A percentile compares a stretch with the other conserved stretches of the same genome.
These are phyloP conservation scores for Naja naja DNA, from an alignment of 2,113 vertebrate species.

Conservation along the genomic window DNA sequence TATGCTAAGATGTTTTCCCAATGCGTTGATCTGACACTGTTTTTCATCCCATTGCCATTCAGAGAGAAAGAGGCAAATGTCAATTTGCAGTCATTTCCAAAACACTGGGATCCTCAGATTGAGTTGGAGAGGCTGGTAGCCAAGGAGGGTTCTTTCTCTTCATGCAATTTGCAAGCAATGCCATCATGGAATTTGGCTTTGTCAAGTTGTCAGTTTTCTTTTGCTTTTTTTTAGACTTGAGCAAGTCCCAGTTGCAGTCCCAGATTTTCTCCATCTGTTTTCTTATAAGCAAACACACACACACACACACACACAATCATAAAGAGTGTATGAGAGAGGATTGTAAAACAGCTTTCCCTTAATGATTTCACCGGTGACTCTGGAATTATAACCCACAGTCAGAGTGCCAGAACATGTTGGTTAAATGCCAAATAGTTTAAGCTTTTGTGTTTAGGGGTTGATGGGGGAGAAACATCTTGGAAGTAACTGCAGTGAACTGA, in stretches of 20 bases:
- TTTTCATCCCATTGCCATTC: slow-evolving; percentile 31
- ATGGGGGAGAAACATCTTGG: slow-evolving; percentile 59
- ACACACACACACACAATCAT: background rate
- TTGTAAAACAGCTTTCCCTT: slow-evolving; percentile 55
- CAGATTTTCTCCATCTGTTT: slow-evolving; percentile 70
- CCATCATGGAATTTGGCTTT: slow-evolving; percentile 41
- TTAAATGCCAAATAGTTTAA: slow-evolving; percentile 66
- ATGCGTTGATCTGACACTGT: slow-evolving; percentile 22
- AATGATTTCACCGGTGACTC: slow-evolving; percentile 63
- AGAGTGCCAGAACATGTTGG: slow-evolving; percentile 58
- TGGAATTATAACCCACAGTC: slow-evolving; percentile 52
- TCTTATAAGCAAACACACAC: slow-evolving; percentile 49
- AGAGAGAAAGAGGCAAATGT: background rate
- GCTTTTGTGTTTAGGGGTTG: slow-evolving; percentile 5
- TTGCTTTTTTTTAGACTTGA: slow-evolving; percentile 63
- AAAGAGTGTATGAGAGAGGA: slow-evolving; percentile 28
- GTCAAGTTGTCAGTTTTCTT: slow-evolving; percentile 52
- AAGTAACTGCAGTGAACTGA: slow-evolving; percentile 66
- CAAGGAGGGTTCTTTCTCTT: slow-evolving; percentile 4
- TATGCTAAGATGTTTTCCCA: slow-evolving; percentile 40
- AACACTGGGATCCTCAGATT: background rate
- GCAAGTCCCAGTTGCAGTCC: slow-evolving; percentile 67
- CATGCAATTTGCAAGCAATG: slow-evolving; percentile 44
- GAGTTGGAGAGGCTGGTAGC: background rate
- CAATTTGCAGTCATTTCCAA: slow-evolving; percentile 41